Evolutionary conservation across 1,140 invertebrate species (phyloP).

Genomic region (Ridgeia piscesae): DNA sequence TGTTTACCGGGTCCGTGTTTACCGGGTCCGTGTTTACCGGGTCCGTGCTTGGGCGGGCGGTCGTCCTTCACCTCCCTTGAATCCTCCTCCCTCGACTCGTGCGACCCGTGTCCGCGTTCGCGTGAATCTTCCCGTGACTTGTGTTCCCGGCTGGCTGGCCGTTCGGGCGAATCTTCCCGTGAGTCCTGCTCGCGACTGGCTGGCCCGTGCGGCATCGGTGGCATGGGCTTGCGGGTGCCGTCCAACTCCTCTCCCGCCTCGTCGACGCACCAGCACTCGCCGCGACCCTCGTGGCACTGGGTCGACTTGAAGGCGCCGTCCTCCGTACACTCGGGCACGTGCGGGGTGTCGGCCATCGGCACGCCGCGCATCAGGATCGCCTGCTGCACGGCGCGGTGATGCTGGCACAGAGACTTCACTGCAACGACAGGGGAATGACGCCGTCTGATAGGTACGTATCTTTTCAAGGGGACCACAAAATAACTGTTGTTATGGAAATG

Average conservation of each 20-base stretch:
- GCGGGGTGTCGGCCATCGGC: neutral
- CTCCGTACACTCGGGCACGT: slow-evolving; percentile 1
- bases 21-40: too few species aligned
- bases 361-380: neutral
- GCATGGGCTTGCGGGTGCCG: neutral
- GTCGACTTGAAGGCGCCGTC: slow-evolving; percentile 11
- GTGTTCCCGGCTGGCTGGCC: too few species aligned
- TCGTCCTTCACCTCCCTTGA: neutral
- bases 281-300: slow-evolving; percentile 3
- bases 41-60: too few species aligned
- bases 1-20: neutral
- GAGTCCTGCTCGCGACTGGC: neutral
- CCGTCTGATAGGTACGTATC: neutral
- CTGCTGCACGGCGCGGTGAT: neutral
- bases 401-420: neutral
- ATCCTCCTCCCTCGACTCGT: neutral
- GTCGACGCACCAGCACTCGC: slow-evolving; percentile 13
- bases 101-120: neutral
- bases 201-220: too few species aligned
- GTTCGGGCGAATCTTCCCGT: neutral
- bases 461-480: too few species aligned
- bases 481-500: too few species aligned
- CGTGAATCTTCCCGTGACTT: too few species aligned
- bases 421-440: neutral
- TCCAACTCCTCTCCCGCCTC: neutral